phyloP scores from a whole-genome alignment of 2,888 invertebrate genomes.

The Parthenolecanium corni region DNA sequence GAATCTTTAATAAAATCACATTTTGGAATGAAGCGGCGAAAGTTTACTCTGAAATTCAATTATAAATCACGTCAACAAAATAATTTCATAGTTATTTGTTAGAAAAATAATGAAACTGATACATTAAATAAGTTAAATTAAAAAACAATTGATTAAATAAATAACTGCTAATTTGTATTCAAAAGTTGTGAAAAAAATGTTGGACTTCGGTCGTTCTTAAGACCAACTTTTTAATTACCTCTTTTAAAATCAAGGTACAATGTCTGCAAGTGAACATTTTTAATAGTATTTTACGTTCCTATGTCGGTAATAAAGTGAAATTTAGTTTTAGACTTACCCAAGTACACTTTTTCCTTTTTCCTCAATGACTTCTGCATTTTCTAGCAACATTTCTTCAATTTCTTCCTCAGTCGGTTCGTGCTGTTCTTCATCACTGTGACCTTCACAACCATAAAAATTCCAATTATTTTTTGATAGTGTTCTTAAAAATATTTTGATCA shows the following conservation, averaged over 20 bases:
- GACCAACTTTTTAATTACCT: too few species aligned
- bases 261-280: too few species aligned
- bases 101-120: too few species aligned
- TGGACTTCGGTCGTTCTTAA: too few species aligned
- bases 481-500: too few species aligned
- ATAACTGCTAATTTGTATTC: too few species aligned
- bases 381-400: conserved; percentile 54
- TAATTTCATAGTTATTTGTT: too few species aligned
- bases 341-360: conserved; percentile 57
- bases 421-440: neutral
- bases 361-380: conserved; percentile 54
- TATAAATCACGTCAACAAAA: neutral
- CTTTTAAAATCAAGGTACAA: too few species aligned
- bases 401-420: conserved; percentile 50
- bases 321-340: conserved; percentile 42
- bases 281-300: too few species aligned
- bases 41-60: conserved; percentile 49
- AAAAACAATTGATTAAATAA: conserved; percentile 10
- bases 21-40: conserved; percentile 54
- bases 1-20: conserved; percentile 53
- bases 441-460: neutral
- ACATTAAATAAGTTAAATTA: too few species aligned
- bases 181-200: too few species aligned
- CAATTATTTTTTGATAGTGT: neutral
- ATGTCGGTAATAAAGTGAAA: too few species aligned